phyloP scores from a whole-genome alignment of 2,888 invertebrate species.

The Ophioninae sp. region DNA sequence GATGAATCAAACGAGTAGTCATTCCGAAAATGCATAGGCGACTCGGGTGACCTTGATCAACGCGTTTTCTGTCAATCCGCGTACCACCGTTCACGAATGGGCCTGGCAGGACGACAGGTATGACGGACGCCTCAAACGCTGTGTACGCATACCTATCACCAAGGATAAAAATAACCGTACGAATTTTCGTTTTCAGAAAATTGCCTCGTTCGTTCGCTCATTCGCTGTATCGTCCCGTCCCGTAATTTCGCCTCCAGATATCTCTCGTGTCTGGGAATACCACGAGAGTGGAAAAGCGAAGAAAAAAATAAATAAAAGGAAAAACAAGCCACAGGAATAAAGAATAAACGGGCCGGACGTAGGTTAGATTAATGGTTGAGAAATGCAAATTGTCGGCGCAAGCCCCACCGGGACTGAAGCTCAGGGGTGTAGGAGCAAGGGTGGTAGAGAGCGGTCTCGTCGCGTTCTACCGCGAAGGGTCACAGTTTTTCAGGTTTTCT shows the following conservation, averaged over 20 bases:
- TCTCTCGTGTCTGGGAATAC: constrained; percentile 53
- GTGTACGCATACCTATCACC: not conserved
- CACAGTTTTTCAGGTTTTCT: constrained; percentile 43
- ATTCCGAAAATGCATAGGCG: not conserved
- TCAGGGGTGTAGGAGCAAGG: constrained; percentile 25
- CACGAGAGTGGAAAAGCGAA: constrained; percentile 23
- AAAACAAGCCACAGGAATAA: constrained; percentile 27
- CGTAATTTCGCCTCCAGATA: constrained; percentile 13
- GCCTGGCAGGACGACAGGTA: not conserved
- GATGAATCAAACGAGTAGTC: not conserved
- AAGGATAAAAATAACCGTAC: not conserved
- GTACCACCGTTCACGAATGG: not conserved
- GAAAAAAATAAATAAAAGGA: constrained; percentile 17
- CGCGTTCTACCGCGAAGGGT: constrained; percentile 50
- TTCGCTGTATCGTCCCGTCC: constrained; percentile 8
- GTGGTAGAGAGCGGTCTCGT: constrained; percentile 48
- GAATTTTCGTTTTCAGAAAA: constrained; percentile 30
- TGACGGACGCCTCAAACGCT: not conserved
- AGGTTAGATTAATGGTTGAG: constrained; percentile 80
- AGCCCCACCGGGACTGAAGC: constrained; percentile 55
- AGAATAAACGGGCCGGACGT: constrained; percentile 68
- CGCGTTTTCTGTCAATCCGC: not conserved
- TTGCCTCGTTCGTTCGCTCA: constrained; percentile 20
- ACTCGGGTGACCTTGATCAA: not conserved
- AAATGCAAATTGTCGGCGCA: constrained; percentile 79